These are phyloP conservation scores for Uropetala carovei DNA, from an alignment of 2,888 invertebrate species.

Conservation along the genomic window DNA sequence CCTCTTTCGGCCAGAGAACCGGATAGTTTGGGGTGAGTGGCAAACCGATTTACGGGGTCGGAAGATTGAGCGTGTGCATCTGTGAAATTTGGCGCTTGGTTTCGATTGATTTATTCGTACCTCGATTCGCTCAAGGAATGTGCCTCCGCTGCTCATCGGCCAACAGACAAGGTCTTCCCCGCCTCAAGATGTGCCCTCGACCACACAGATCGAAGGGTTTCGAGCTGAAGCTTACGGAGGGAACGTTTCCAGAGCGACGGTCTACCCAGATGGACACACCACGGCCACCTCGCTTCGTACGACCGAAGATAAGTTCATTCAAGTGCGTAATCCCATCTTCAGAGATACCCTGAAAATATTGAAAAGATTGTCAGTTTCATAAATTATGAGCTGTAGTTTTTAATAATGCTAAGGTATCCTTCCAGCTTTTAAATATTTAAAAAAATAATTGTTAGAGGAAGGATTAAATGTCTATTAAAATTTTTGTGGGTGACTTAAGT, in stretches of 20 bases:
- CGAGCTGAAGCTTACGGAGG: neutral
- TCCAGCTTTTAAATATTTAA: too few species aligned
- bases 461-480: too few species aligned
- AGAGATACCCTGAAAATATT: neutral
- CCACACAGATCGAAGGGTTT: slow-evolving; percentile 11
- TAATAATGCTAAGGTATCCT: too few species aligned
- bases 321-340: neutral
- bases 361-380: neutral
- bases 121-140: neutral
- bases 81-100: too few species aligned
- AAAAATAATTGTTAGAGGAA: too few species aligned
- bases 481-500: too few species aligned
- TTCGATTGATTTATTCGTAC: too few species aligned
- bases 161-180: neutral
- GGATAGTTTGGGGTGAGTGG: slow-evolving; percentile 7
- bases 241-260: neutral
- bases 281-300: slow-evolving; percentile 20
- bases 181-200: slow-evolving; percentile 5
- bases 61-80: too few species aligned
- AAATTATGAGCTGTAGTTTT: too few species aligned
- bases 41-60: neutral
- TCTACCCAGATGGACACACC: slow-evolving; percentile 37
- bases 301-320: slow-evolving; percentile 56
- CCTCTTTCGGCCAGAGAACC: slow-evolving; percentile 54
- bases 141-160: neutral